Conservation (phyloP, 2,113 vertebrate genomes). For the Carettochelys insculpta region DNA sequence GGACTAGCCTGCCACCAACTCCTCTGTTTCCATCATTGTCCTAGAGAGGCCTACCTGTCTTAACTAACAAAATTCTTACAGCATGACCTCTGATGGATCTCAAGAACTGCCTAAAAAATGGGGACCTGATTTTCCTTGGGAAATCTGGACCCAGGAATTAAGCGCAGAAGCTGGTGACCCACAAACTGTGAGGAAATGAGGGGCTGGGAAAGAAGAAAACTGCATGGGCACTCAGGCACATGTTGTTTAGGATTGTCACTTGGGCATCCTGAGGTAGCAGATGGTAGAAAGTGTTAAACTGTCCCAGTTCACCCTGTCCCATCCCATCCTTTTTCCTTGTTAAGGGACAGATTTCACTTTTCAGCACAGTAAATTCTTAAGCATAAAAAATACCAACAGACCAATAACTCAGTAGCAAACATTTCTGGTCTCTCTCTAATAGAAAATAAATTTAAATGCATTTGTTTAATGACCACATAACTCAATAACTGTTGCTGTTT, state of each 20-base stretch:
- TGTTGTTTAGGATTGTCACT: neutral
- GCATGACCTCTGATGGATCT: neutral
- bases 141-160: neutral
- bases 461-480: neutral
- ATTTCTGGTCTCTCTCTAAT: neutral
- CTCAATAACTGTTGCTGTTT: neutral
- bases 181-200: neutral
- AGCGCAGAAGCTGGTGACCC: neutral
- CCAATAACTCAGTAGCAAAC: accelerated
- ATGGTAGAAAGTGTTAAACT: neutral
- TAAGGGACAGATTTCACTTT: neutral
- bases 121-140: neutral
- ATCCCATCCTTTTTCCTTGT: neutral
- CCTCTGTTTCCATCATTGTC: neutral
- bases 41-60: neutral
- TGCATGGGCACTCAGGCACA: neutral
- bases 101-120: neutral
- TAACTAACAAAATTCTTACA: neutral
- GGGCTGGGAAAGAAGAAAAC: neutral
- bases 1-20: neutral
- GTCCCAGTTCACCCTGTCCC: neutral
- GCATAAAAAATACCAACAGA: neutral
- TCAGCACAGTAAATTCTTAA: accelerated
- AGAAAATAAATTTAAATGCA: neutral
- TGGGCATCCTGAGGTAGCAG: neutral